Conservation (phyloP, 2,797 vertebrate species). For the Capromys pilorides region DNA sequence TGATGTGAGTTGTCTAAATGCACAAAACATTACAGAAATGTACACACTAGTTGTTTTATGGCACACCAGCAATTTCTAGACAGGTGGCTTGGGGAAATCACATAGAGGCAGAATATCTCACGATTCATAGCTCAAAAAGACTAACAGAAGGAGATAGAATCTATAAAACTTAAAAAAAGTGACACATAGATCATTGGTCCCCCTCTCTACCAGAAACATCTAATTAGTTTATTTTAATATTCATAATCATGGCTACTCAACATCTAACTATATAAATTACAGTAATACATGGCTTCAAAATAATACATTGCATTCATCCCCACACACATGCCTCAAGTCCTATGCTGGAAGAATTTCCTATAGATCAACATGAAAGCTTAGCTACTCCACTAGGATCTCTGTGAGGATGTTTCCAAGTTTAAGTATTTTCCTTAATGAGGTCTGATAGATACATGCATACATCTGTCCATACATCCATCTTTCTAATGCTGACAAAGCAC, state of each 20-base stretch:
- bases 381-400: not conserved
- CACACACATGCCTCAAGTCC: not conserved
- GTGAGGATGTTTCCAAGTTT: slow-evolving; percentile 13
- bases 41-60: not conserved
- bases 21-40: not conserved
- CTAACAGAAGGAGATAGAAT: not conserved
- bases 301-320: not conserved
- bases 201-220: not conserved
- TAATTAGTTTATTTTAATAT: not conserved
- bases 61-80: not conserved
- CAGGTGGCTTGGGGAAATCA: not conserved
- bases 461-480: not conserved
- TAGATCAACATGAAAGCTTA: not conserved
- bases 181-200: not conserved
- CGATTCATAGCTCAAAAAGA: not conserved
- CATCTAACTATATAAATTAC: not conserved
- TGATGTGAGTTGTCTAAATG: slow-evolving; percentile 5
- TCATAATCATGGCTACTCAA: not conserved
- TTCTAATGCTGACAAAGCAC: not conserved
- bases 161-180: not conserved
- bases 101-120: not conserved
- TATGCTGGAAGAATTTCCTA: not conserved
- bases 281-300: not conserved
- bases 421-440: not conserved
- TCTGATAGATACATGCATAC: not conserved